Evolutionary conservation across 1,140 invertebrate species (phyloP).

Genomic region (Parapsyche elsis): DNA sequence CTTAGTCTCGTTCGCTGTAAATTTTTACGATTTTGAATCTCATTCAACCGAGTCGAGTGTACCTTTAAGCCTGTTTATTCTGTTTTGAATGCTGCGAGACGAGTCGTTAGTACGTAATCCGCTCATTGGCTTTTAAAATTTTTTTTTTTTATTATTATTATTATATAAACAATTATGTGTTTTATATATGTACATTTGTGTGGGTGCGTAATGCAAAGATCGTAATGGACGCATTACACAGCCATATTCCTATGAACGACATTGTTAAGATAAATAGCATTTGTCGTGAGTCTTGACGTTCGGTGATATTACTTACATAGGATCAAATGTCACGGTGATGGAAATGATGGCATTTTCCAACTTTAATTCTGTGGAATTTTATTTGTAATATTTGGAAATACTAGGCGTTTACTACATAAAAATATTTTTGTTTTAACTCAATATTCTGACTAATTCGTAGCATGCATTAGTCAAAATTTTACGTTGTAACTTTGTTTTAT

Average conservation of each 20-base stretch:
- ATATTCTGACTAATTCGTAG: no score
- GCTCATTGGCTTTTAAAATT: not conserved
- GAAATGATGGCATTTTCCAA: not conserved
- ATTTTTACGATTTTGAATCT: conserved; percentile 1
- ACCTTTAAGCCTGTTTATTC: conserved; percentile 6
- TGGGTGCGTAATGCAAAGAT: not conserved
- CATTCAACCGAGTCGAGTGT: not conserved
- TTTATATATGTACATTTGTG: not conserved
- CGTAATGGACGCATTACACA: conserved; percentile 15
- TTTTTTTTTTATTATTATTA: not conserved
- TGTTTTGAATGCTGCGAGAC: not conserved
- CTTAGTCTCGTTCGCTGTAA: not conserved
- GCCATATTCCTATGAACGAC: conserved; percentile 3
- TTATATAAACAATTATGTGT: not conserved
- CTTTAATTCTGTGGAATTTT: no score
- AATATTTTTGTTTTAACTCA: no score
- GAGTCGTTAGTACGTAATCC: conserved; percentile 1
- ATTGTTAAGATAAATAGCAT: conserved; percentile 17
- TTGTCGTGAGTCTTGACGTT: conserved; percentile 1
- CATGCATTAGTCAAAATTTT: no score
- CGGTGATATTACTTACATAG: not conserved
- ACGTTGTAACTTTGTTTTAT: no score
- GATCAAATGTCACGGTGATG: not conserved
- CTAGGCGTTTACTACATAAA: no score
- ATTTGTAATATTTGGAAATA: no score